Conservation (phyloP, 2,113 vertebrate species). For the Myotis lucifugus region DNA sequence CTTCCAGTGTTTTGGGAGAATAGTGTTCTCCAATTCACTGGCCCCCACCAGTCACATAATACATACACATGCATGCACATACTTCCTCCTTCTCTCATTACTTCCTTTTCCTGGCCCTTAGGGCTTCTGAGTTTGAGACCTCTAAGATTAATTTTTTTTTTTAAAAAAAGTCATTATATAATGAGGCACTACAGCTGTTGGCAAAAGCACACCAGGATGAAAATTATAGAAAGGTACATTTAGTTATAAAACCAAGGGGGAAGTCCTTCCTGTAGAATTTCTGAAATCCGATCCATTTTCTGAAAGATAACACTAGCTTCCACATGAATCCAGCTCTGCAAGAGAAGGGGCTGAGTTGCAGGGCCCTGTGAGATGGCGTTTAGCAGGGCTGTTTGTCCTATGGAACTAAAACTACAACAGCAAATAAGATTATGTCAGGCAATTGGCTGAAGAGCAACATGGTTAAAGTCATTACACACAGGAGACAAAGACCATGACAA, state of each 20-base stretch:
- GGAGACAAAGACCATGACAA: not conserved
- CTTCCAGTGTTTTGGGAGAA: not conserved
- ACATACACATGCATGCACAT: not conserved
- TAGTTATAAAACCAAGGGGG: not conserved
- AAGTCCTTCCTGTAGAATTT: not conserved
- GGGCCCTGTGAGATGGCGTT: not conserved
- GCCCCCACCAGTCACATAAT: not conserved
- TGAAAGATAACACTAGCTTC: not conserved
- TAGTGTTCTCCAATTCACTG: not conserved
- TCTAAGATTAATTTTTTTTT: not conserved
- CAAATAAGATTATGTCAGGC: not conserved
- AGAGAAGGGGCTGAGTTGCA: not conserved
- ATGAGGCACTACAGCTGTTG: not conserved
- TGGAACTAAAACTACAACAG: slow-evolving; percentile 32
- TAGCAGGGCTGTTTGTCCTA: not conserved
- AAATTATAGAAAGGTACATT: slow-evolving; percentile 19
- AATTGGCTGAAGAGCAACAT: not conserved
- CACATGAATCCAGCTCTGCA: not conserved
- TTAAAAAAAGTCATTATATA: not conserved
- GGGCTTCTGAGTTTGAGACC: not conserved
- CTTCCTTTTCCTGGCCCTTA: not conserved
- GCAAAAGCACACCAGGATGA: not conserved
- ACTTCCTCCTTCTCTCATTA: not conserved
- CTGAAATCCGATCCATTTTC: not conserved
- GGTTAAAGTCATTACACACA: not conserved